These are phyloP conservation scores for Eristalis tenax DNA, from an alignment of 2,888 invertebrate genomes.

Conservation along the genomic window DNA sequence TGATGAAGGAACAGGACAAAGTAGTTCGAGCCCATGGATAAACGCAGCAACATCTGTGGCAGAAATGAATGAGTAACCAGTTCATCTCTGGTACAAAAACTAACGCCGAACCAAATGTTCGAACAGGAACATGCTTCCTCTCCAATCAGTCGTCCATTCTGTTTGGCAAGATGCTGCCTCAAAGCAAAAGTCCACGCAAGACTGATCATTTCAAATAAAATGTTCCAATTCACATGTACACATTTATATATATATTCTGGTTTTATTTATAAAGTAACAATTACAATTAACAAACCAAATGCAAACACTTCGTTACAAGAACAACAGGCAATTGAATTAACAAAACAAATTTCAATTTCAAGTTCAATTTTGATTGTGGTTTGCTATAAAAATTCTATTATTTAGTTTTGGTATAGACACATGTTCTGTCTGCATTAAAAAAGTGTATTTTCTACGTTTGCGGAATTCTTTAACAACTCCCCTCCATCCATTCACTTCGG, in stretches of 20 bases:
- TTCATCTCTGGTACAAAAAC: too few relatives aligned
- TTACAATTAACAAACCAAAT: slow-evolving; percentile 38
- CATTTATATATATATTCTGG: slow-evolving; percentile 32
- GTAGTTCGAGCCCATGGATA: too few relatives aligned
- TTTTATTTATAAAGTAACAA: slow-evolving; percentile 49
- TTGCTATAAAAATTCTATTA: slow-evolving; percentile 15
- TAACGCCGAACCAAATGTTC: too few relatives aligned
- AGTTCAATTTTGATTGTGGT: background rate
- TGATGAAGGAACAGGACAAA: too few relatives aligned
- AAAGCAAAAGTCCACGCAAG: too few relatives aligned
- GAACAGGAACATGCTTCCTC: too few relatives aligned
- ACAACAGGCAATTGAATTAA: slow-evolving; percentile 41
- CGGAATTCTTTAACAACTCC: slow-evolving; percentile 11
- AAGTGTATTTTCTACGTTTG: background rate
- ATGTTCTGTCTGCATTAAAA: background rate
- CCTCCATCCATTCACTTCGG: background rate
- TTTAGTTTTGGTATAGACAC: background rate
- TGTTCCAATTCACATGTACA: slow-evolving; percentile 10
- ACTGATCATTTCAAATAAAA: too few relatives aligned
- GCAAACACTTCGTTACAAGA: slow-evolving; percentile 44
- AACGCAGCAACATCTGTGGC: too few relatives aligned
- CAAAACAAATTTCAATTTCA: slow-evolving; percentile 40
- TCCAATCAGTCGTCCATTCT: too few relatives aligned
- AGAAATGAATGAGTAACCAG: too few relatives aligned
- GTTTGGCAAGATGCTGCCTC: too few relatives aligned